Base-by-base conservation (phyloP, 2,888 invertebrate species). In the Cryptus armator region DNA sequence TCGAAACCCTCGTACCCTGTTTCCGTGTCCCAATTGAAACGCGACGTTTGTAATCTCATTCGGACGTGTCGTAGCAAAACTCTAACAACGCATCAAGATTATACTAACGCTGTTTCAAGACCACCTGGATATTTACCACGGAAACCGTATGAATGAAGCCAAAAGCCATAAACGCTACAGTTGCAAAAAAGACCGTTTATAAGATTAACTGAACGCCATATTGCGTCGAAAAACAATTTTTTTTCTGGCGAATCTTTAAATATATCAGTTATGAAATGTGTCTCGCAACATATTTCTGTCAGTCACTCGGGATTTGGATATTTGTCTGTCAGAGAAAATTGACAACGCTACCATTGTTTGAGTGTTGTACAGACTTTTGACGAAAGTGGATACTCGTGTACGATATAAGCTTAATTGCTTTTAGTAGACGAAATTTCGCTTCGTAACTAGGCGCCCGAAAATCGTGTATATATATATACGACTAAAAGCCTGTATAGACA, bases 401-500 rank as follows among this genome's bases (percentile, higher is more conserved):
- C 29, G 29, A 14, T 32, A 32, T 62, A 62, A 62, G 29, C 29
- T 62, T 62, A 29, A 62, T 62, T 62, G 62, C 62, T 62, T 62
- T 62, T 62, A 62, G 62, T 32, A 62, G 29, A 62, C 62, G 62
- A 62, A 37, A 62, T 62, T 62, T 62, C 32, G 29, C 32, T 62
- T 32, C 62, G 32, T 29, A 48, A 29, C 62, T 14, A 14, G 2
- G n/a, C 14, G 14, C 14, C 12, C 56, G 56, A 10, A 56, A 62
- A 62, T 29, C 29, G 32, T 48, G n/a, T 12, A 32, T 29, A 29
- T 19, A 32, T 29, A 9, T n/a, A 32, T 6, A 29, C 1, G 62
- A n/a, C 12, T 62, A 14, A 32, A 62, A 62, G 37, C n/a, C 62
- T 71, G 64, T 37, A 66, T 29, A 77, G 48, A 72, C 43, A 59